Percentiles rank a stretch among this genome's conserved stretches.
These are phyloP conservation scores for Ethmia dodecea DNA, from an alignment of 2,888 invertebrate species.

Conservation along the genomic window DNA sequence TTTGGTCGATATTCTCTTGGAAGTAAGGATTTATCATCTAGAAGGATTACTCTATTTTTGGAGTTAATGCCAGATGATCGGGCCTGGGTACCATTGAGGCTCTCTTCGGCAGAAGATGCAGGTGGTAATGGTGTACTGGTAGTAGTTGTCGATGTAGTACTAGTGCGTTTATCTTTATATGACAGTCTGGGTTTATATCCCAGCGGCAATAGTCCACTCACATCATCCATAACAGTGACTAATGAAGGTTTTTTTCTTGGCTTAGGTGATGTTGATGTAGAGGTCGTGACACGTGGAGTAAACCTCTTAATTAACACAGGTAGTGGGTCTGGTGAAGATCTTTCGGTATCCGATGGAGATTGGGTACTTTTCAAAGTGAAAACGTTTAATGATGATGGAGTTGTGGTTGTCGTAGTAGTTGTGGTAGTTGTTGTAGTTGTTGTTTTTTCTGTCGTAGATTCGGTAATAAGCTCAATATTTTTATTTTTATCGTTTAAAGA, in stretches of 20 bases:
- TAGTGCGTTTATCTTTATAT: constrained; percentile 74
- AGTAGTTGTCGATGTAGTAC: constrained; percentile 41
- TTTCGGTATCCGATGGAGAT: constrained; percentile 66
- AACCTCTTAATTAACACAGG: constrained; percentile 83
- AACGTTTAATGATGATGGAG: constrained; percentile 48
- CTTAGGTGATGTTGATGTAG: constrained; percentile 63
- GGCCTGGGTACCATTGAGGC: constrained; percentile 61
- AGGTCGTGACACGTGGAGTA: constrained; percentile 63
- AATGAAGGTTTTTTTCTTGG: constrained; percentile 61
- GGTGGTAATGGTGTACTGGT: constrained; percentile 25
- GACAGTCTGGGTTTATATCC: constrained; percentile 78
- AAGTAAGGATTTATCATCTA: constrained; percentile 73
- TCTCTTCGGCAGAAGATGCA: constrained; percentile 29
- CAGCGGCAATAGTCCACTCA: constrained; percentile 78
- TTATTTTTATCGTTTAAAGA: constrained; percentile 83
- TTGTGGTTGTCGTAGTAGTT: constrained; percentile 43
- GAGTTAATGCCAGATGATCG: constrained; percentile 73
- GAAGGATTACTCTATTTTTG: constrained; percentile 76
- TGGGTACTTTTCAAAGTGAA: constrained; percentile 73
- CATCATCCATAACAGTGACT: constrained; percentile 78
- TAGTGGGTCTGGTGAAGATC: constrained; percentile 74
- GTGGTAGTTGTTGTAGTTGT: constrained; percentile 37
- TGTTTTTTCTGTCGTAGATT: constrained; percentile 58
- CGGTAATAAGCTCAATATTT: constrained; percentile 81
- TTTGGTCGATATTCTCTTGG: constrained; percentile 76